Evolutionary conservation across 2,888 invertebrate genomes (phyloP).

Genomic region (Asteroscopus sphinx): DNA sequence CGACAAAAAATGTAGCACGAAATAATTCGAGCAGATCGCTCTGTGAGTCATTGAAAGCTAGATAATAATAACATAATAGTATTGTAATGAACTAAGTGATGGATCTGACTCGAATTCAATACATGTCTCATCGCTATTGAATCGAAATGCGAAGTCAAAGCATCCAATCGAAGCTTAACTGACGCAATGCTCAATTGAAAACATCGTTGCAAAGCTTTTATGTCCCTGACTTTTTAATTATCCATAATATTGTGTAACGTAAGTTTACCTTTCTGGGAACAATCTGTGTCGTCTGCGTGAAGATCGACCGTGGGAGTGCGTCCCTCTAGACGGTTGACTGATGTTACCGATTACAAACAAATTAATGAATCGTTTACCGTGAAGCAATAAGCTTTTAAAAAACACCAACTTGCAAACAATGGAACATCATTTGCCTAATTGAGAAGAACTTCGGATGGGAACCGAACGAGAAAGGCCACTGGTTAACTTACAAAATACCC

Average conservation of each 20-base stretch:
- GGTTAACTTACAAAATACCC: slow-evolving; percentile 50
- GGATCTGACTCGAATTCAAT: slow-evolving; percentile 62
- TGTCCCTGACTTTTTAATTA: slow-evolving; percentile 73
- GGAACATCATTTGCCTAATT: slow-evolving; percentile 66
- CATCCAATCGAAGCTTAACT: slow-evolving; percentile 52
- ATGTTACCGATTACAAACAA: slow-evolving; percentile 84
- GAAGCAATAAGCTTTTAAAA: slow-evolving; percentile 67
- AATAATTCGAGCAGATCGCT: slow-evolving; percentile 77
- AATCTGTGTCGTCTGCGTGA: slow-evolving; percentile 66
- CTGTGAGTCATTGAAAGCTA: slow-evolving; percentile 70
- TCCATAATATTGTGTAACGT: slow-evolving; percentile 68
- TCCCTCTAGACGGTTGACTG: slow-evolving; percentile 82
- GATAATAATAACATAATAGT: slow-evolving; percentile 72
- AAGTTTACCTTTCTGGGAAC: slow-evolving; percentile 71
- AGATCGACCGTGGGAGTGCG: slow-evolving; percentile 80
- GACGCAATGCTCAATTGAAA: slow-evolving; percentile 60
- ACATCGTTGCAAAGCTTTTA: slow-evolving; percentile 54
- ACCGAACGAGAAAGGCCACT: slow-evolving; percentile 52
- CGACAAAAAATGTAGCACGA: slow-evolving; percentile 67
- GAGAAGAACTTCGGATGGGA: slow-evolving; percentile 57
- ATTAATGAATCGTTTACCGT: slow-evolving; percentile 74
- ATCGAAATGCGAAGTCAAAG: slow-evolving; percentile 63
- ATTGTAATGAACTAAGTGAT: slow-evolving; percentile 61
- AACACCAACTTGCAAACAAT: slow-evolving; percentile 65
- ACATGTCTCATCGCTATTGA: slow-evolving; percentile 63